Percentiles rank a stretch among this genome's conserved stretches.
Evolutionary conservation across 37 sponge, comb jelly and placozoan species (phyloP).

Genomic region (Hormiphora californensis): DNA sequence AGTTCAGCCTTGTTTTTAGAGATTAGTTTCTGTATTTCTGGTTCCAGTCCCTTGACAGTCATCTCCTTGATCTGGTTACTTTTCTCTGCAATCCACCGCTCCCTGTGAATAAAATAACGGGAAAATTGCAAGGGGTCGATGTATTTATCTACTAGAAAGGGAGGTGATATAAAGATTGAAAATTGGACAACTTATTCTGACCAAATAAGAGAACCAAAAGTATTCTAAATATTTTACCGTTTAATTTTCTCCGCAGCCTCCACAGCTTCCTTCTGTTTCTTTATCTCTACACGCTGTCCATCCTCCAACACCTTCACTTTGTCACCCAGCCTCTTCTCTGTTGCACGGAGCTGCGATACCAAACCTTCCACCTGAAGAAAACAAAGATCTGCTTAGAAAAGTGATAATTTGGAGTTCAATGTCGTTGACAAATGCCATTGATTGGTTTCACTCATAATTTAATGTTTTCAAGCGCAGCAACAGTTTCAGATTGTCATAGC

Average conservation of each 20-base stretch:
- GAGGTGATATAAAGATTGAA: too few species aligned
- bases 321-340: slow-evolving; percentile 66
- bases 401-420: too few species aligned
- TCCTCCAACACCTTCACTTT: slow-evolving; percentile 74
- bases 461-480: too few species aligned
- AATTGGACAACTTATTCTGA: too few species aligned
- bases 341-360: slow-evolving; percentile 66
- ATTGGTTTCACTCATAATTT: too few species aligned
- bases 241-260: slow-evolving; percentile 75
- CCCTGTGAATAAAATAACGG: too few species aligned
- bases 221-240: background rate
- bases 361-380: slow-evolving; percentile 59
- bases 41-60: slow-evolving; percentile 89
- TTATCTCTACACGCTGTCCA: slow-evolving; percentile 64
- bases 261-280: slow-evolving; percentile 67
- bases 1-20: slow-evolving; percentile 86
- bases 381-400: too few species aligned
- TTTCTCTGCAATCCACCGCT: slow-evolving; percentile 79
- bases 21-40: slow-evolving; percentile 90
- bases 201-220: too few species aligned
- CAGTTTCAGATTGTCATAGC: too few species aligned
- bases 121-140: too few species aligned
- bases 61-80: slow-evolving; percentile 81
- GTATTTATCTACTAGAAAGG: too few species aligned
- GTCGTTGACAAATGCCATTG: too few species aligned